Base-by-base conservation (phyloP, 1,140 invertebrate species). In the Drosophila sp. region DNA sequence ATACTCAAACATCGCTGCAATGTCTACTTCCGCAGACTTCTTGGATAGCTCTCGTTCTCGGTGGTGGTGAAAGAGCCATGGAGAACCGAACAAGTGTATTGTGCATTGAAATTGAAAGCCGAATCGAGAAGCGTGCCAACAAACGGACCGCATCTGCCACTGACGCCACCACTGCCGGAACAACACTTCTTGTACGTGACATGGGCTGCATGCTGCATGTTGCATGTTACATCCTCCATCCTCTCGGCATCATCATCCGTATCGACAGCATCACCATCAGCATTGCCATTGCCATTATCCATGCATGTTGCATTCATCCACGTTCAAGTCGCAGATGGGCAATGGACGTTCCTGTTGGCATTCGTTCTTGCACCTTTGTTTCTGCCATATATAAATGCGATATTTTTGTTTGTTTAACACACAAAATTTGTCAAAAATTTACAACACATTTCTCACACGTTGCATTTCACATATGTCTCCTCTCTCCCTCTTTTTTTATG, bases 91-190 rank as follows among this genome's bases (percentile, higher is more conserved):
- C 55, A 17, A 60, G 17, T 60, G 58, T 25, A 41, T 60, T 60
- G 30, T 60, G 57, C 23, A 60, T 60, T 60, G 30, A 60, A 60
- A 40, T 38, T 38, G 58, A 60, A 60, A 38, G 58, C 30, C 23
- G 33, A 60, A 60, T 60, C 35, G 35, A 60, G 17, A 60, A 38
- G 58, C 58, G 33, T 35, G 58, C 58, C 32, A 44, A 44, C 40
- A 61, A 61, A 47, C 60, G 29, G 60, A 58, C 56, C 56, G 33
- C 56, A 58, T 58, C 56, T 63, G 60, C 29, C 40, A 47, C 27
- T 62, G 41, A 27, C 60, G 41, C 17, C 10, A 30, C 60, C 40
- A 47, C 29, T 41, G 30, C 60, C 33, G 23, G 23, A 47, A 47
- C 60, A 61, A 44, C 60, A 38, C 35, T 17, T 61, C 44, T 50